Evolutionary conservation across 2,888 invertebrate species (phyloP).

Genomic region (Mythimna pallens): DNA sequence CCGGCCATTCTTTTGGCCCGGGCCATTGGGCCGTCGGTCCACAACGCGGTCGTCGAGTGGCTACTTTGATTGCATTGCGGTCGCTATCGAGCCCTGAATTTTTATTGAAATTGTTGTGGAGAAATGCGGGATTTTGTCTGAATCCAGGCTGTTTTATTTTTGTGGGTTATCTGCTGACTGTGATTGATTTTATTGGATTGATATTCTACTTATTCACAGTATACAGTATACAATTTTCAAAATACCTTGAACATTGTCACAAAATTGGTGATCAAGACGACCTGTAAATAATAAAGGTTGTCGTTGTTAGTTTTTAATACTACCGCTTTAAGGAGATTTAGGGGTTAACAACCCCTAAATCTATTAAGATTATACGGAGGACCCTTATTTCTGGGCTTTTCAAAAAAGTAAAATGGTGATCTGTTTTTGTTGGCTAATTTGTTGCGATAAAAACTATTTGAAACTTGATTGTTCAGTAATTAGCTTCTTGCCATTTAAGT

Average conservation of each 20-base stretch:
- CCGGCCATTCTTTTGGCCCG: constrained; percentile 48
- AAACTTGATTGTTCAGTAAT: not conserved
- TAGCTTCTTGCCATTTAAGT: too few relatives aligned
- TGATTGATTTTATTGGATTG: constrained; percentile 42
- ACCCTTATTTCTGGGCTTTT: too few relatives aligned
- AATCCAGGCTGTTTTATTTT: constrained; percentile 31
- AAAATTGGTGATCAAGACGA: too few relatives aligned
- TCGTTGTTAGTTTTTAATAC: too few relatives aligned
- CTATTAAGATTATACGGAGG: too few relatives aligned
- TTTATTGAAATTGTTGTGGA: constrained; percentile 59
- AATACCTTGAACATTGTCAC: too few relatives aligned
- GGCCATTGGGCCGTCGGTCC: constrained; percentile 45
- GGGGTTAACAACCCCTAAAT: too few relatives aligned
- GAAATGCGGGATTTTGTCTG: constrained; percentile 44
- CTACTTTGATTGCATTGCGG: constrained; percentile 66
- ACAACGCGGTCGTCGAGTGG: constrained; percentile 56
- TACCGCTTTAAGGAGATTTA: too few relatives aligned
- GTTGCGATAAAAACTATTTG: not conserved
- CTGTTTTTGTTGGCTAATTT: not conserved
- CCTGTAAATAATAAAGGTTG: too few relatives aligned
- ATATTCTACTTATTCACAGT: not conserved
- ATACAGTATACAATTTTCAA: too few relatives aligned
- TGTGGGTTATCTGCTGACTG: constrained; percentile 4
- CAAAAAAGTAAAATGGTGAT: too few relatives aligned
- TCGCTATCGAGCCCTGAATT: constrained; percentile 45